Evolutionary conservation across 2,888 invertebrate species (phyloP), one percentile per base, ranked within the genome.

Genomic region (Zygothrica quintamaculata): DNA sequence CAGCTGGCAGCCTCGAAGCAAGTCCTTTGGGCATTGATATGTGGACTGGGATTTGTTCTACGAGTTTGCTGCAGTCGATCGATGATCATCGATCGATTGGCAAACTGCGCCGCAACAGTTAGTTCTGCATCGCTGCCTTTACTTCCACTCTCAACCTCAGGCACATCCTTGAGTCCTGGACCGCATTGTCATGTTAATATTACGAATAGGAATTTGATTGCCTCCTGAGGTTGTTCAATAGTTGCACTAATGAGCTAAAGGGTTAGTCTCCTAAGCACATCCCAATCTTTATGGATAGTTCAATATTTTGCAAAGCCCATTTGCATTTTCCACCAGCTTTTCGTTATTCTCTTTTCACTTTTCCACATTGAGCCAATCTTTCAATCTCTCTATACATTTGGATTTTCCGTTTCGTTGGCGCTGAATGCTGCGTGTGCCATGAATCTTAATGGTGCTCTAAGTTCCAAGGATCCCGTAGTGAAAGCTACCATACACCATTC

Each of bases 151-250:
- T 61, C 50, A 50, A 7, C 46, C 55, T 53, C 56, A 44, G 47
- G 39, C 46, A 25, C 56, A 52, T 61, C 53, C 52, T 52, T 43
- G 42, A 47, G 61, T 55, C 50, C 44, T 13, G 50, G 36, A 53
- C 26, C 47, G 55, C 72, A 67, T 82, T 82, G 88, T 88, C 84
- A 88, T 88, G 88, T 78, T 87, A 88, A 88, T 88, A 69, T 74
- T 74, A 77, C 84, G 61, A 87, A 88, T 88, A 76, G 75, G 84
- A 77, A 77, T 86, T 88, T 88, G 84, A 88, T 88, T 88, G 88
- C 88, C 76, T 78, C 57, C 77, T 74, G 74, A 73, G 71, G 69
- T 65, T 69, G 66, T 78, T 80, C 84, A 86, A 87, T 87, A 77
- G 79, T 67, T 53, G 59, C 70, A 59, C 70, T 80, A 84, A 81